Evolutionary conservation across 2,888 invertebrate species (phyloP).

Genomic region (Lysandra coridon): DNA sequence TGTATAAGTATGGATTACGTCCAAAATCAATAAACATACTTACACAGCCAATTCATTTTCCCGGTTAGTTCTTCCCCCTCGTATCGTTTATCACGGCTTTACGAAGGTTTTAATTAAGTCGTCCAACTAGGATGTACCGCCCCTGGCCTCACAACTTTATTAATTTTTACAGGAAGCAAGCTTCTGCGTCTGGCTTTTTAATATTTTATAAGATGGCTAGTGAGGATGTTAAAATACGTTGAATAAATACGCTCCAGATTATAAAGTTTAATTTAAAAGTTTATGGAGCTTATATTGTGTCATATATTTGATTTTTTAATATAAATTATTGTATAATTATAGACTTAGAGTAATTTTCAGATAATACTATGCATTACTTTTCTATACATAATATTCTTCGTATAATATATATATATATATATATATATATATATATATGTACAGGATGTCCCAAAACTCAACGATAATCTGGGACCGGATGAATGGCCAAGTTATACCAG

Average conservation of each 20-base stretch:
- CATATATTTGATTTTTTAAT: too few relatives aligned
- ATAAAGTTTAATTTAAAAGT: background rate
- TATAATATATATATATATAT: too few relatives aligned
- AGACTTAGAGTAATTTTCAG: too few relatives aligned
- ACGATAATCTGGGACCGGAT: too few relatives aligned
- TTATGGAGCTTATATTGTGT: background rate
- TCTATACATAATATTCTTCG: too few relatives aligned
- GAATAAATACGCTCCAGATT: background rate
- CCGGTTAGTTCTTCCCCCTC: background rate
- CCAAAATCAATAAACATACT: background rate
- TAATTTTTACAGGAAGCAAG: constrained; percentile 6
- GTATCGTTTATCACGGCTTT: constrained; percentile 8
- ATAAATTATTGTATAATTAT: too few relatives aligned
- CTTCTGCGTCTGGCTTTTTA: background rate
- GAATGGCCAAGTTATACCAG: too few relatives aligned
- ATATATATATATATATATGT: too few relatives aligned
- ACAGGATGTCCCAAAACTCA: too few relatives aligned
- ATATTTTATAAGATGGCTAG: constrained; percentile 3
- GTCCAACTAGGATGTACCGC: background rate
- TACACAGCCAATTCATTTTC: background rate
- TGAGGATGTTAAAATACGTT: background rate
- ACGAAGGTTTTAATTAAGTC: constrained; percentile 13
- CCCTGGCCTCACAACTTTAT: constrained; percentile 8
- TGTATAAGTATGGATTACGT: too few relatives aligned
- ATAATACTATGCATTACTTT: too few relatives aligned